phyloP scores from a whole-genome alignment of 1,140 invertebrate species.

The Tetramorium alpestre region DNA sequence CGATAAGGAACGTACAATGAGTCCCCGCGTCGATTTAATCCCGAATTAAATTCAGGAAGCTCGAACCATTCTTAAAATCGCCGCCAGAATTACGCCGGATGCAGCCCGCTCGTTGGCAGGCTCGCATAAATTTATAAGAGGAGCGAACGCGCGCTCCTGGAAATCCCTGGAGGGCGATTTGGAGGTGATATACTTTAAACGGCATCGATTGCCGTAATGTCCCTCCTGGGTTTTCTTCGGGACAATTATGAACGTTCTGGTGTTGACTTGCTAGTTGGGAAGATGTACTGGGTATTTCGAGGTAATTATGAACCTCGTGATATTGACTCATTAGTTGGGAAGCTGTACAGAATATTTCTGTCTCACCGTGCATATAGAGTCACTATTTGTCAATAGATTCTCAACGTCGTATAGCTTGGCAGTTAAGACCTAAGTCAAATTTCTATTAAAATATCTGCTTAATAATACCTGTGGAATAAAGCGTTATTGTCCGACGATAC shows the following conservation, averaged over 20 bases:
- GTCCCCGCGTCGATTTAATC: slow-evolving; percentile 58
- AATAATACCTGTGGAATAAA: neutral
- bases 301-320: no score
- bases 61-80: slow-evolving; percentile 68
- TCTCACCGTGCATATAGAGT: no score
- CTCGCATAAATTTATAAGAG: slow-evolving; percentile 58
- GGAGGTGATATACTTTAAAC: slow-evolving; percentile 49
- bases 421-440: neutral
- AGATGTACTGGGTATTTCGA: neutral
- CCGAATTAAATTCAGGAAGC: slow-evolving; percentile 56
- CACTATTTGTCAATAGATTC: neutral
- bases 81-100: slow-evolving; percentile 63
- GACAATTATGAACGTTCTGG: slow-evolving; percentile 26
- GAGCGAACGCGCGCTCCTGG: slow-evolving; percentile 14
- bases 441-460: neutral
- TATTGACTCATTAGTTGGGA: no score
- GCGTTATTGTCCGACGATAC: neutral
- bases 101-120: slow-evolving; percentile 30
- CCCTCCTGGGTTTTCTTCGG: neutral
- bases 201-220: slow-evolving; percentile 44
- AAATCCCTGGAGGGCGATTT: slow-evolving; percentile 39
- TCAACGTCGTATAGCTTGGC: neutral
- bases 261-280: slow-evolving; percentile 24
- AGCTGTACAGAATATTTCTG: no score
- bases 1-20: slow-evolving; percentile 71